These are phyloP conservation scores for Napeogenes sylphis DNA, from an alignment of 2,888 invertebrate genomes.

Conservation along the genomic window DNA sequence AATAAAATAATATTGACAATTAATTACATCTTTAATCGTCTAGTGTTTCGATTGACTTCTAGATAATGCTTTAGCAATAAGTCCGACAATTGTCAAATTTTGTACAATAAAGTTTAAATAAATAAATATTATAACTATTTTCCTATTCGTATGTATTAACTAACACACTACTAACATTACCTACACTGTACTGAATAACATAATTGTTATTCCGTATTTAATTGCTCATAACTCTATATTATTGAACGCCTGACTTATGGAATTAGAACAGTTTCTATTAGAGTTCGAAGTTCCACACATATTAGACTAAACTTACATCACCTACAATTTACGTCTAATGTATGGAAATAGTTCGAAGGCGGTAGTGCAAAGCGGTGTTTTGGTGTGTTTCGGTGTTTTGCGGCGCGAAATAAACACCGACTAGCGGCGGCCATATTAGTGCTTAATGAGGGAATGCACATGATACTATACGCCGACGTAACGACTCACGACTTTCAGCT, in stretches of 20 bases:
- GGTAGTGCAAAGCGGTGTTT: slow-evolving; percentile 29
- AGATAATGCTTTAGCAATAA: no score
- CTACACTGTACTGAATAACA: no score
- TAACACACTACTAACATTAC: no score
- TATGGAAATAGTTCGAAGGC: slow-evolving; percentile 30
- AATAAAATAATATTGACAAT: no score
- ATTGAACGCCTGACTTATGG: not conserved
- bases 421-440: slow-evolving; percentile 15
- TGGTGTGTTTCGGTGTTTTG: slow-evolving; percentile 13
- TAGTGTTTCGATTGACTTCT: no score
- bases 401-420: slow-evolving; percentile 30
- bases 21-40: no score
- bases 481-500: slow-evolving; percentile 7
- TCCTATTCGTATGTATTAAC: no score
- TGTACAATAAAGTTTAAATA: no score
- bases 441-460: slow-evolving; percentile 14
- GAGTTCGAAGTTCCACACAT: slow-evolving; percentile 6
- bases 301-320: slow-evolving; percentile 6
- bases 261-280: slow-evolving; percentile 6
- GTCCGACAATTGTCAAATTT: no score
- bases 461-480: slow-evolving; percentile 6
- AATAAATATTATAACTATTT: no score
- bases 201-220: no score
- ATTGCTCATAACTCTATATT: not conserved
- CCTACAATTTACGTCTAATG: slow-evolving; percentile 20